These are phyloP conservation scores for Rhagonycha fulva DNA, from an alignment of 2,888 invertebrate genomes.

Conservation along the genomic window DNA sequence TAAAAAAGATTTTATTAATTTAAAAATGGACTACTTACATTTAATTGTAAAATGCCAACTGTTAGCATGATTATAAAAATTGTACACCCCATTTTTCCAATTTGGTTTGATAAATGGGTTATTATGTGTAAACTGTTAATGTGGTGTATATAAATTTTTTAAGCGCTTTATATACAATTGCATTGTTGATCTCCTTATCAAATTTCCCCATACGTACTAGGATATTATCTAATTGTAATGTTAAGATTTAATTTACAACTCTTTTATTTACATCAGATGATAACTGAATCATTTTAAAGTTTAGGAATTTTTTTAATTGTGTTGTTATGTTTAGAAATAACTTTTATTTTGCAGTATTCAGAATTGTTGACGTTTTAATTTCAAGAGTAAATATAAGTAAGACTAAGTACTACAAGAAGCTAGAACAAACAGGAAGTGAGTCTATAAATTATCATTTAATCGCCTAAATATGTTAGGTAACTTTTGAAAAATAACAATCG, in stretches of 20 bases:
- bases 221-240: background rate
- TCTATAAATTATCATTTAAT: background rate
- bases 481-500: too few species aligned
- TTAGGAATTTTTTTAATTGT: background rate
- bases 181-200: background rate
- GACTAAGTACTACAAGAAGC: background rate
- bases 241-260: background rate
- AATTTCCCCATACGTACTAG: background rate
- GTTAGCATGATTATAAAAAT: background rate
- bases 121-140: background rate
- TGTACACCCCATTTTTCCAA: background rate
- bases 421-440: background rate
- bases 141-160: background rate
- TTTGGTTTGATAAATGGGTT: background rate
- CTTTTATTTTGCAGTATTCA: background rate
- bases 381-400: background rate
- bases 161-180: background rate
- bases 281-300: background rate
- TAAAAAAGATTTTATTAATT: background rate
- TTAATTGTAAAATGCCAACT: constrained; percentile 2
- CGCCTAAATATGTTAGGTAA: too few species aligned
- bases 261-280: background rate
- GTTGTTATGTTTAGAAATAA: background rate
- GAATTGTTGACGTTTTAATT: background rate
- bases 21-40: background rate